phyloP scores from a whole-genome alignment of 2,113 vertebrate species.

The Actenoides lindsayi region DNA sequence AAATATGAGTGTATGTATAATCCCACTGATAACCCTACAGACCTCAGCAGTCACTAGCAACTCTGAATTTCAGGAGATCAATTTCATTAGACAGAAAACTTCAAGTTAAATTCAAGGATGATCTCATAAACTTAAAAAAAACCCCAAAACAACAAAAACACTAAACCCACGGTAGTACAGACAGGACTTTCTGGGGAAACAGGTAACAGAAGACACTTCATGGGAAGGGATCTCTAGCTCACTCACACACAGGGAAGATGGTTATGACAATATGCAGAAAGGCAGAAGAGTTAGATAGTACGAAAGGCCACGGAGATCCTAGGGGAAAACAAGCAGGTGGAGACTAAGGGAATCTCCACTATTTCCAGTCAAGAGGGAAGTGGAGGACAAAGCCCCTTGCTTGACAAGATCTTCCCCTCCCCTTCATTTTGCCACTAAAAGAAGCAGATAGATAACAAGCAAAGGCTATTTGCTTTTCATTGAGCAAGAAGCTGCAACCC shows the following conservation, averaged over 20 bases:
- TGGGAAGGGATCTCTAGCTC: neutral
- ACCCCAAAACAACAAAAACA: neutral
- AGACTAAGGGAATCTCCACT: neutral
- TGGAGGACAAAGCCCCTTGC: neutral
- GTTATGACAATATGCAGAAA: neutral
- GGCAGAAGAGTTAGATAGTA: neutral
- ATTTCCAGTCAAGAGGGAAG: neutral
- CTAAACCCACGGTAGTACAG: neutral
- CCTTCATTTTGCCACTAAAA: neutral
- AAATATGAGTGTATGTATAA: neutral
- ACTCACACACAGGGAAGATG: accelerated
- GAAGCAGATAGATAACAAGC: neutral
- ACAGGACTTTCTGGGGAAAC: neutral
- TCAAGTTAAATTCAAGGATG: neutral
- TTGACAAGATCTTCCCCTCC: neutral
- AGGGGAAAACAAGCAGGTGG: neutral
- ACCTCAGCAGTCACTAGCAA: neutral
- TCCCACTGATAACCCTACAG: neutral
- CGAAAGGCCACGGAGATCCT: neutral
- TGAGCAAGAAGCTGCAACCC: neutral
- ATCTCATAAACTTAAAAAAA: neutral
- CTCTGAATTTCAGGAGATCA: neutral
- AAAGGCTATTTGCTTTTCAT: constrained; percentile 1
- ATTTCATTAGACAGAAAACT: neutral
- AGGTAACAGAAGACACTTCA: neutral